Conservation (phyloP, 2,888 invertebrate species). For the Dicyrtomina minuta region DNA sequence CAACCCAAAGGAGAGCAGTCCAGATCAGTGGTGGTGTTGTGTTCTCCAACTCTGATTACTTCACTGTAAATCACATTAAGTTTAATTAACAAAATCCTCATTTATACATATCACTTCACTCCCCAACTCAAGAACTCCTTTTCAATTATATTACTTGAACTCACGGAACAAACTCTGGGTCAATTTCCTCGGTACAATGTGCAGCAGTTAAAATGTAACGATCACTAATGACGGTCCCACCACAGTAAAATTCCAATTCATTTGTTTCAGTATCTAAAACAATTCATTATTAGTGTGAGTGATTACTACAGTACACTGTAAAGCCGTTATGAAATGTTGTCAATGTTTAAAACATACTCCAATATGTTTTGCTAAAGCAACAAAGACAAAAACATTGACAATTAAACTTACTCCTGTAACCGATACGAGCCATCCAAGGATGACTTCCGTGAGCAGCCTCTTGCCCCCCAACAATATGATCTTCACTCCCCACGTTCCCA, state of each 20-base stretch:
- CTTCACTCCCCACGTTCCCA: constrained; percentile 57
- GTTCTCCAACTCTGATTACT: constrained; percentile 45
- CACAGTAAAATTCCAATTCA: constrained; percentile 47
- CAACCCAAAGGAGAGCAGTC: constrained; percentile 42
- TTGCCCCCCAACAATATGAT: constrained; percentile 66
- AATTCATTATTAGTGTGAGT: too few relatives aligned
- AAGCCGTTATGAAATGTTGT: too few relatives aligned
- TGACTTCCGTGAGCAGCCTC: constrained; percentile 66
- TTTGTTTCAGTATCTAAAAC: constrained; percentile 40
- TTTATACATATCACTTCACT: too few relatives aligned
- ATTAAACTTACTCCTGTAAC: constrained; percentile 58
- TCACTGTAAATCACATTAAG: constrained; percentile 32
- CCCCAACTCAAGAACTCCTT: too few relatives aligned
- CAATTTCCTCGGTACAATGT: constrained; percentile 49
- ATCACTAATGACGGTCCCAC: constrained; percentile 46
- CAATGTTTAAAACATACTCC: background rate
- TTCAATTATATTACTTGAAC: too few relatives aligned
- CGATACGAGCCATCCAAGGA: constrained; percentile 76
- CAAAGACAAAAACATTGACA: constrained; percentile 6
- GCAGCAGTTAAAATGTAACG: constrained; percentile 47
- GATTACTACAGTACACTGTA: background rate
- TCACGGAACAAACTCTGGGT: constrained; percentile 42
- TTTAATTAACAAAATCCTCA: too few relatives aligned
- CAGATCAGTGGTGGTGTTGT: constrained; percentile 38
- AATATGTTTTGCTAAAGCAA: constrained; percentile 11